Evolutionary conservation across 2,888 invertebrate genomes (phyloP).

Genomic region (Drosophila dives): DNA sequence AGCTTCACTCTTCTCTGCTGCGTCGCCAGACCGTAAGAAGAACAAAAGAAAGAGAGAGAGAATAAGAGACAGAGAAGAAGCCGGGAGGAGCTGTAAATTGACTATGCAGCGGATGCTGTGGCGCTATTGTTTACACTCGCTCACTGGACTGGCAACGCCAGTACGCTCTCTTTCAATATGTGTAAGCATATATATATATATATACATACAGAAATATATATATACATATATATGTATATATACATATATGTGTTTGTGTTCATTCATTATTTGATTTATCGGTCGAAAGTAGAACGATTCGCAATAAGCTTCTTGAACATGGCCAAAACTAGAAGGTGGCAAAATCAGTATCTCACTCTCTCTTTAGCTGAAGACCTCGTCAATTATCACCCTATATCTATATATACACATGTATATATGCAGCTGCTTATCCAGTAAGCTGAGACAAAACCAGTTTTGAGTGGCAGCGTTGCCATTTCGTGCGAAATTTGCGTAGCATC

Average conservation of each 20-base stretch:
- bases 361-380: no score
- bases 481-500: slow-evolving; percentile 56
- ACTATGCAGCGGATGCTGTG: slow-evolving; percentile 44
- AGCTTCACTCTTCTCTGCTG: slow-evolving; percentile 23
- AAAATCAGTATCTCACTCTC: slow-evolving; percentile 13
- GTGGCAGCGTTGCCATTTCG: slow-evolving; percentile 68
- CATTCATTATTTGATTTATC: slow-evolving; percentile 74
- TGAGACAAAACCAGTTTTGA: slow-evolving; percentile 60
- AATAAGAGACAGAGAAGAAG: neutral
- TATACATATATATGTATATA: neutral
- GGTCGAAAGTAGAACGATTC: slow-evolving; percentile 61
- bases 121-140: slow-evolving; percentile 50
- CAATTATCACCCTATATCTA: neutral
- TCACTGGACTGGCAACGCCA: slow-evolving; percentile 20
- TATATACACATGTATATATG: slow-evolving; percentile 13
- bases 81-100: slow-evolving; percentile 3
- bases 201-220: no score
- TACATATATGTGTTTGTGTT: slow-evolving; percentile 34
- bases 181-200: neutral
- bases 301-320: slow-evolving; percentile 45
- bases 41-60: neutral
- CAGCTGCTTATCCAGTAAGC: slow-evolving; percentile 43
- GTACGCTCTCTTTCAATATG: slow-evolving; percentile 6
- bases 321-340: slow-evolving; percentile 32
- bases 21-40: slow-evolving; percentile 5